Conservation (phyloP, 2,797 vertebrate species). For the Antennarius maculatus region DNA sequence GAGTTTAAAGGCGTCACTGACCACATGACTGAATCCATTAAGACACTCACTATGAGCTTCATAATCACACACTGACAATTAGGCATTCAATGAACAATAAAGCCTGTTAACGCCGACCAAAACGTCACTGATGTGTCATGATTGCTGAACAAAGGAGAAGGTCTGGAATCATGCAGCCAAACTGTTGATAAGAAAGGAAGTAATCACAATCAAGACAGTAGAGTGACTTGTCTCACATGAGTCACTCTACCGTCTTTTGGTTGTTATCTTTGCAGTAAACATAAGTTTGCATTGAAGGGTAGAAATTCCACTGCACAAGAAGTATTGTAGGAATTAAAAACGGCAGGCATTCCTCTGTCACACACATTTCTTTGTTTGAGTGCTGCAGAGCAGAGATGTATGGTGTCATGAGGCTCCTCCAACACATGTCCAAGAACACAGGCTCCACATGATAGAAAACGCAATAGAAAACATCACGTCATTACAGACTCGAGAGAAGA, state of each 20-base stretch:
- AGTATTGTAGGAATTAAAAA: constrained; percentile 1
- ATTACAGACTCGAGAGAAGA: constrained; percentile 6
- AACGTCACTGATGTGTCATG: background rate
- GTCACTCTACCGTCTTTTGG: background rate
- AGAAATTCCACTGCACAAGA: constrained; percentile 23
- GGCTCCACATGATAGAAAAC: constrained; percentile 45
- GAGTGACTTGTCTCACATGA: background rate
- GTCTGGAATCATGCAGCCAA: background rate
- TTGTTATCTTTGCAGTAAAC: background rate
- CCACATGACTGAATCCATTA: constrained; percentile 26
- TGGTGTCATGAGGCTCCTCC: constrained; percentile 23
- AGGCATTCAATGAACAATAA: constrained; percentile 13
- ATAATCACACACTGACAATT: constrained; percentile 10
- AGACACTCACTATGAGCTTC: constrained; percentile 18
- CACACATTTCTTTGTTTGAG: constrained; percentile 42
- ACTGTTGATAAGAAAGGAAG: constrained; percentile 1
- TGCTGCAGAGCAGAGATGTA: constrained; percentile 45
- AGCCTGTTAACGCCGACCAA: background rate
- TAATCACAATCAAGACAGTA: background rate
- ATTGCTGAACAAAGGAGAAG: background rate
- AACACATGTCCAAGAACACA: constrained; percentile 42
- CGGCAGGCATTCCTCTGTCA: constrained; percentile 31
- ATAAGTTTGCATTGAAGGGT: background rate
- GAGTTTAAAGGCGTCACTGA: constrained; percentile 38
- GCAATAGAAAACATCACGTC: constrained; percentile 34